Evolutionary conservation across 2,888 invertebrate genomes (phyloP).

Genomic region (Cheilosia vulpina): DNA sequence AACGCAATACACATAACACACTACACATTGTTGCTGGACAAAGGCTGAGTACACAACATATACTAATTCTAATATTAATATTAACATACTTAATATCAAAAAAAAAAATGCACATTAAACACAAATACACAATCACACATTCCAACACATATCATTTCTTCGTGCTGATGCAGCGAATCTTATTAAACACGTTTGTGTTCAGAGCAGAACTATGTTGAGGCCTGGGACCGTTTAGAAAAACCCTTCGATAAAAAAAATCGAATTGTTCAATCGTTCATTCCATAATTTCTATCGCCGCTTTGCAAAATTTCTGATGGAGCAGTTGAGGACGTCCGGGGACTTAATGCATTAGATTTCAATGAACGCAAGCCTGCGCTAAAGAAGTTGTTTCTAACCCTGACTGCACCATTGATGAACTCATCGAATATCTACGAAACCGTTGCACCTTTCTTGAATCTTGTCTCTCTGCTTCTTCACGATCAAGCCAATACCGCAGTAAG

Average conservation of each 20-base stretch:
- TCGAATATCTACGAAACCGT: not conserved
- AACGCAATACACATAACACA: too few relatives aligned
- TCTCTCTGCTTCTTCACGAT: not conserved
- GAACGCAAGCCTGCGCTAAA: not conserved
- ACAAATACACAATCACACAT: too few relatives aligned
- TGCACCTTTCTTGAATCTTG: not conserved
- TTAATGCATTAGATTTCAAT: not conserved
- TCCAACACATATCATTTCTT: not conserved
- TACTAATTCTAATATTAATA: too few relatives aligned
- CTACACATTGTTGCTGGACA: too few relatives aligned
- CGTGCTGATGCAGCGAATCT: not conserved
- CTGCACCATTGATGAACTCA: not conserved
- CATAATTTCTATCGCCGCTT: too few relatives aligned
- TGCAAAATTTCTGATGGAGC: slow-evolving; percentile 1
- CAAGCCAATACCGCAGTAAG: not conserved
- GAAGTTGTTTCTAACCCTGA: not conserved
- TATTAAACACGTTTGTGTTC: not conserved
- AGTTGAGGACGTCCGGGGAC: not conserved
- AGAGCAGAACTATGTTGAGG: slow-evolving; percentile 3
- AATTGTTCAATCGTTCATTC: not conserved
- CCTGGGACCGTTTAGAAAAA: not conserved
- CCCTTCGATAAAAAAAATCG: not conserved
- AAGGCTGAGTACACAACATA: too few relatives aligned
- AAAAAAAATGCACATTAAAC: too few relatives aligned
- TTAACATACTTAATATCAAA: too few relatives aligned